Base-by-base conservation (phyloP, 2,888 invertebrate genomes). In the Dynastes grantii region DNA sequence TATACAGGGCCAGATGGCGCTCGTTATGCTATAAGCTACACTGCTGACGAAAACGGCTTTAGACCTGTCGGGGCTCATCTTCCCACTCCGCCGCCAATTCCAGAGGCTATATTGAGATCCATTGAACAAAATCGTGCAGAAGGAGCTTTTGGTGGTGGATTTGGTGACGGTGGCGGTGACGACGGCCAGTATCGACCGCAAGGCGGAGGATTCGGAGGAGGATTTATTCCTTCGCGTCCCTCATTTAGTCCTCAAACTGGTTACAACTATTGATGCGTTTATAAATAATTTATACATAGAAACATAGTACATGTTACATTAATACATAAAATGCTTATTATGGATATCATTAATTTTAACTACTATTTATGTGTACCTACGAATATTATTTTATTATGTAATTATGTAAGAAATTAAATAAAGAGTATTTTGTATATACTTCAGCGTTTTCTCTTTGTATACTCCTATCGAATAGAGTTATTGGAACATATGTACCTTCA, bases 1-100 rank as follows among this genome's bases (percentile, higher is more conserved):
- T 92, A 92, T 85, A 90, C 91, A 0, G 90, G 91, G 32, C 92
- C 92, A 0, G 92, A 92, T 83, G 92, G 92, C 2, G 89, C 90
- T 81, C 86, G 90, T 3, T 90, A 92, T 81, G 89, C 89, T 61
- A 87, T 92, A 32, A 88, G 89, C 4, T 92, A 92, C 83, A 88
- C 90, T 6, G 92, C 92, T 63, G 92, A 92, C 84, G 92, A 92
- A 84, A 92, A 91, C 79, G 92, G 92, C 51, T 92, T 92, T 86
- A 91, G 90, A 80, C 90, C 92, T 2, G 87, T 89, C 61, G 90
- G 89, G 53, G 87, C 87, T 3, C 89, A 92, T 78, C 83, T 92
- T 51, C 92, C 92, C 22, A 91, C 91, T 0, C 90, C 91, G 6
- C 91, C 91, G n/a, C 91, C 92, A 37, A 90, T 92, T 78, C 92